Evolutionary conservation across 2,888 invertebrate species (phyloP).

Genomic region (Ophion obscuratus): DNA sequence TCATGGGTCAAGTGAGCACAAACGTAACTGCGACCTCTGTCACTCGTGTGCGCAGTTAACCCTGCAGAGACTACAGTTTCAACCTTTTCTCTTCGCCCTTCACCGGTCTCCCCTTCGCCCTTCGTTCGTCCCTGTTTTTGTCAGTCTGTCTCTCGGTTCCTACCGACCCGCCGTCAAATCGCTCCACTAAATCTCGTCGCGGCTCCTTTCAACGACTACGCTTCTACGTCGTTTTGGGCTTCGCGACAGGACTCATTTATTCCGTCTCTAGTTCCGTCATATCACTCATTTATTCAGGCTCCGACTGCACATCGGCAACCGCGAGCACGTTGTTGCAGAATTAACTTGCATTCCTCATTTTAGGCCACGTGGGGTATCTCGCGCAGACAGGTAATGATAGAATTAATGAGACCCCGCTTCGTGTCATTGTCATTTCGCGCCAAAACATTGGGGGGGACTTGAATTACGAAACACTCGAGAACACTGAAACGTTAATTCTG

Average conservation of each 20-base stretch:
- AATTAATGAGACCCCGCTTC: constrained; percentile 48
- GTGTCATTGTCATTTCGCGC: constrained; percentile 40
- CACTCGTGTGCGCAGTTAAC: constrained; percentile 46
- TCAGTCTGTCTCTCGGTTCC: not conserved
- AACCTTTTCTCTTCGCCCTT: not conserved
- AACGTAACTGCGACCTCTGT: constrained; percentile 44
- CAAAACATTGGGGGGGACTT: not conserved
- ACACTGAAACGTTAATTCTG: constrained; percentile 3
- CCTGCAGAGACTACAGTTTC: constrained; percentile 38
- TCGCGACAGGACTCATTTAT: constrained; percentile 40
- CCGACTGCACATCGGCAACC: constrained; percentile 46
- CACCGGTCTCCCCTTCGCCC: not conserved
- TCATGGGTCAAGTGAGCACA: constrained; percentile 52
- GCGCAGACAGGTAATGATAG: constrained; percentile 42
- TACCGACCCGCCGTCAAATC: constrained; percentile 48
- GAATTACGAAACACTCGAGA: constrained; percentile 3
- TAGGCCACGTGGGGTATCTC: constrained; percentile 21
- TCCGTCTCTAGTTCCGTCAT: not conserved
- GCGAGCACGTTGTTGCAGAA: constrained; percentile 42
- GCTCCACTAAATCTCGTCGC: constrained; percentile 56
- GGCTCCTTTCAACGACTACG: constrained; percentile 38
- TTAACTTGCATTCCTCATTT: constrained; percentile 40
- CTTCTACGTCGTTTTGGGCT: constrained; percentile 4
- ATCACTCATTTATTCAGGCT: constrained; percentile 52
- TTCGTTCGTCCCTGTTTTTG: not conserved